phyloP scores from a whole-genome alignment of 2,888 invertebrate species.

The Carterocephalus palaemon region DNA sequence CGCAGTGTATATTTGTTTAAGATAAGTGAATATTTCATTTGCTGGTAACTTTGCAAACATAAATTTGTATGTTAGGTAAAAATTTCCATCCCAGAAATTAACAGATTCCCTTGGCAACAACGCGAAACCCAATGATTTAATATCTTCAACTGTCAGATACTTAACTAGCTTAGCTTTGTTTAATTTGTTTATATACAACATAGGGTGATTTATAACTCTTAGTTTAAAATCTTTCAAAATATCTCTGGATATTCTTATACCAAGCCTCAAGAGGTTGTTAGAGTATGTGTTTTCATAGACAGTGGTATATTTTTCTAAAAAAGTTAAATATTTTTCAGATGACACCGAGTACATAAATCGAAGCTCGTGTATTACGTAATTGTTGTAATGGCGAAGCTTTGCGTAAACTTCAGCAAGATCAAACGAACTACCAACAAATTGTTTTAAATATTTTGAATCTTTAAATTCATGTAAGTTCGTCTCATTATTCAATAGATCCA shows the following conservation, averaged over 20 bases:
- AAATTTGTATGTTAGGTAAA: slow-evolving; percentile 36
- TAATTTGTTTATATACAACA: slow-evolving; percentile 41
- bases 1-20: slow-evolving; percentile 42
- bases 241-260: slow-evolving; percentile 40
- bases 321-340: slow-evolving; percentile 42
- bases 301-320: slow-evolving; percentile 42
- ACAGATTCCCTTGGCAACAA: slow-evolving; percentile 37
- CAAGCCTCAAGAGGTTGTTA: no score
- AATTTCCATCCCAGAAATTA: slow-evolving; percentile 44
- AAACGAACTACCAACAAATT: slow-evolving; percentile 45
- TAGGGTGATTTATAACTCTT: slow-evolving; percentile 41
- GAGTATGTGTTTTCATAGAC: neutral
- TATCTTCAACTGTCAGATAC: slow-evolving; percentile 41
- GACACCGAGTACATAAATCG: slow-evolving; percentile 40
- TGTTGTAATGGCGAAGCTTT: slow-evolving; percentile 29
- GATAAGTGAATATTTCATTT: slow-evolving; percentile 39
- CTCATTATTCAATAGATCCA: no score
- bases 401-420: slow-evolving; percentile 37
- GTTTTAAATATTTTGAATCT: slow-evolving; percentile 28
- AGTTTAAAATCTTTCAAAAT: slow-evolving; percentile 45
- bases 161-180: slow-evolving; percentile 37
- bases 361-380: slow-evolving; percentile 24
- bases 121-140: slow-evolving; percentile 39
- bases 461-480: no score
- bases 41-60: slow-evolving; percentile 44